phyloP scores from a whole-genome alignment of 2,888 invertebrate species.

The Tuberolachnus salignus region DNA sequence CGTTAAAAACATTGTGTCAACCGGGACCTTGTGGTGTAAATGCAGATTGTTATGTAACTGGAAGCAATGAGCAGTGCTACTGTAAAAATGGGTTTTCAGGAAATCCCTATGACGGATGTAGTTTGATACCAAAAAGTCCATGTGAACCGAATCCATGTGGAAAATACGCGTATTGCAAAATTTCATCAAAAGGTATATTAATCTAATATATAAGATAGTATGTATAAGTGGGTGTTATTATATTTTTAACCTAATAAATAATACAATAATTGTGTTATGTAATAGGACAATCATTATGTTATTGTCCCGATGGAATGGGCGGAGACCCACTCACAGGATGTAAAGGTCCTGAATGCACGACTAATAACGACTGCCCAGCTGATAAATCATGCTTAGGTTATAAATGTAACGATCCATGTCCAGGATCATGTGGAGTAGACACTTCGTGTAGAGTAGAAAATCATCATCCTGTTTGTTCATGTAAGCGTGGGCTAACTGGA shows the following conservation, averaged over 20 bases:
- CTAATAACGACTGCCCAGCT: constrained; percentile 77
- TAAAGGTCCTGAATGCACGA: constrained; percentile 79
- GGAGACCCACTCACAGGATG: constrained; percentile 80
- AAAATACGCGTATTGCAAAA: constrained; percentile 75
- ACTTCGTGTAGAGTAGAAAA: constrained; percentile 76
- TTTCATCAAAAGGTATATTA: constrained; percentile 68
- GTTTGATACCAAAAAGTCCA: constrained; percentile 71
- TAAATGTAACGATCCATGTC: constrained; percentile 80
- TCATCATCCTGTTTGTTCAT: constrained; percentile 81
- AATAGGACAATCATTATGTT: constrained; percentile 69
- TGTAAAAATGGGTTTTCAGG: constrained; percentile 78
- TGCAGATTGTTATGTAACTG: constrained; percentile 82
- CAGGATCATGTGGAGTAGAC: constrained; percentile 78
- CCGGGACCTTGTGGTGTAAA: constrained; percentile 84
- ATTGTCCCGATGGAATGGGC: constrained; percentile 75
- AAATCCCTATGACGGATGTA: constrained; percentile 80
- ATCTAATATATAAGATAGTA: neutral
- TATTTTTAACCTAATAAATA: neutral
- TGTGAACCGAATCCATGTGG: constrained; percentile 84
- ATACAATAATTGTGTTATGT: constrained; percentile 14
- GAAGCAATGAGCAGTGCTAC: constrained; percentile 83
- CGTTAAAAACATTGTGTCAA: constrained; percentile 72
- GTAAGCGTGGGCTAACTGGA: constrained; percentile 74
- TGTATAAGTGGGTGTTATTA: neutral
- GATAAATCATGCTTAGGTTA: constrained; percentile 80